Evolutionary conservation across 2,113 vertebrate genomes (phyloP).

Genomic region (Cyphomyrus discorhynchus): DNA sequence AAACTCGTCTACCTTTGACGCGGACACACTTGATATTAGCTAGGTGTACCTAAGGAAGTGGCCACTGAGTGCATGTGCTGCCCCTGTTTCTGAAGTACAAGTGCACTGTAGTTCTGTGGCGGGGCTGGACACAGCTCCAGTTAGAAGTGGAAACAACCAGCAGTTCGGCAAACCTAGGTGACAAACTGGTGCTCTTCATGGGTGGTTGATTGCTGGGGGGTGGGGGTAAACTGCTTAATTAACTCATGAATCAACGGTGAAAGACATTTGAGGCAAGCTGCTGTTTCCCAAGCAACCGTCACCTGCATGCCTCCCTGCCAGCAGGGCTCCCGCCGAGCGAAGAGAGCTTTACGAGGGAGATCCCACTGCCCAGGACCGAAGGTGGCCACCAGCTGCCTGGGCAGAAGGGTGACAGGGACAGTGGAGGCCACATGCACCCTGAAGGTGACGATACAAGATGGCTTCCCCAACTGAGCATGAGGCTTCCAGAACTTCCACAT

Average conservation of each 20-base stretch:
- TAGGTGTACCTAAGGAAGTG: not conserved
- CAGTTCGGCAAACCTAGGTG: not conserved
- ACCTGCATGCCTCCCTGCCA: not conserved
- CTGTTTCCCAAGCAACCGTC: not conserved
- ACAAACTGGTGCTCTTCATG: not conserved
- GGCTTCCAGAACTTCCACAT: not conserved
- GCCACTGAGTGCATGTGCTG: not conserved
- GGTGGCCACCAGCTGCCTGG: not conserved
- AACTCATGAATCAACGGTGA: conserved; percentile 6
- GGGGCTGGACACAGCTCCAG: not conserved
- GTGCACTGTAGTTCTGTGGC: not conserved
- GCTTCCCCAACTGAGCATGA: not conserved
- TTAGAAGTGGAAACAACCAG: not conserved
- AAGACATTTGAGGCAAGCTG: not conserved
- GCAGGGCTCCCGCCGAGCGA: not conserved
- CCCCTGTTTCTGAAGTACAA: not conserved
- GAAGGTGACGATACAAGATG: not conserved
- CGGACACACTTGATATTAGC: not conserved
- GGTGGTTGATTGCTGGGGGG: not conserved
- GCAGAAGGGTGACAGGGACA: not conserved
- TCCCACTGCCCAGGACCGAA: not conserved
- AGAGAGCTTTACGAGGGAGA: not conserved
- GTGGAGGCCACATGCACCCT: not conserved
- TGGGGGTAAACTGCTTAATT: not conserved
- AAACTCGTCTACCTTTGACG: not conserved